These are phyloP conservation scores for Bryconaethiops microstoma DNA, from an alignment of 2,797 vertebrate genomes.

Conservation along the genomic window DNA sequence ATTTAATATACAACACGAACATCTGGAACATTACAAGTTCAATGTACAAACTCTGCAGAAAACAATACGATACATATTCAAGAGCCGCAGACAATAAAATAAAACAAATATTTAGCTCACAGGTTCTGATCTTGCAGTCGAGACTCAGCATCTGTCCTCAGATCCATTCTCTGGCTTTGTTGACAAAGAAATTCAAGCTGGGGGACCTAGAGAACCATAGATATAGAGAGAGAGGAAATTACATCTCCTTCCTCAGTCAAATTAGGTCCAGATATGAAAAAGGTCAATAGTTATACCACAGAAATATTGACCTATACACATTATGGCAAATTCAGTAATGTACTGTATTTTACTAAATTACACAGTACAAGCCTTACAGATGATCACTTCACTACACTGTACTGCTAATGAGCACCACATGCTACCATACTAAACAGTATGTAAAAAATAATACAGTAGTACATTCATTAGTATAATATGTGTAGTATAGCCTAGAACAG, in stretches of 20 bases:
- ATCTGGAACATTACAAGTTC: neutral
- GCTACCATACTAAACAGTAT: too few relatives aligned
- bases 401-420: too few relatives aligned
- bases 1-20: too few relatives aligned
- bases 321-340: too few relatives aligned
- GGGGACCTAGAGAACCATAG: neutral
- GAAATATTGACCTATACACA: neutral
- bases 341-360: too few relatives aligned
- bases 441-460: too few relatives aligned
- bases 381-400: too few relatives aligned
- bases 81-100: neutral
- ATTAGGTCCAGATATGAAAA: neutral
- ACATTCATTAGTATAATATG: too few relatives aligned
- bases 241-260: neutral
- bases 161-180: constrained; percentile 36
- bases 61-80: neutral
- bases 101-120: constrained; percentile 52
- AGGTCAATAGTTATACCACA: neutral
- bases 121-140: constrained; percentile 50
- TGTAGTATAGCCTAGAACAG: too few relatives aligned
- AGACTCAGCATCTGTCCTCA: constrained; percentile 46
- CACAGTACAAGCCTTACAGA: too few relatives aligned
- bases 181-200: constrained; percentile 22
- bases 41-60: neutral
- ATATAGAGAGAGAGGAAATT: neutral